phyloP scores from a whole-genome alignment of 2,888 invertebrate species.

The Amiota communis region DNA sequence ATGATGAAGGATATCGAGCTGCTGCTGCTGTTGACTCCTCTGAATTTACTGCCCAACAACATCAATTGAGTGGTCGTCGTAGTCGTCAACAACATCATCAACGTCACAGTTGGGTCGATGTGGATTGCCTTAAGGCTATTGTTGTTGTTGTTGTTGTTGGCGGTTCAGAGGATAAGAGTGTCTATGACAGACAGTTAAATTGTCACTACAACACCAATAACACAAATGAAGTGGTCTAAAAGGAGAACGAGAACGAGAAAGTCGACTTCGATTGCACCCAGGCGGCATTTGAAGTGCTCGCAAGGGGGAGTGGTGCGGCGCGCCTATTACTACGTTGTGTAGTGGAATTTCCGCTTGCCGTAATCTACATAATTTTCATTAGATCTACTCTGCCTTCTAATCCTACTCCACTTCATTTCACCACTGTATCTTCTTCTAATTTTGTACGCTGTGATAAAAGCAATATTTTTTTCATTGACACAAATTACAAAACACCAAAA shows the following conservation, averaged over 20 bases:
- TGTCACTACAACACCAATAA: constrained; percentile 1
- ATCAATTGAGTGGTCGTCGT: constrained; percentile 41
- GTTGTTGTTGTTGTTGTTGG: constrained; percentile 28
- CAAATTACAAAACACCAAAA: constrained; percentile 42
- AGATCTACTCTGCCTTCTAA: too few species aligned
- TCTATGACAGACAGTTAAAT: constrained; percentile 3
- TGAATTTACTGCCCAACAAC: constrained; percentile 33
- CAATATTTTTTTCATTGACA: constrained; percentile 22
- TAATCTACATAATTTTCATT: not conserved
- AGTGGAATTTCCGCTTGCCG: not conserved
- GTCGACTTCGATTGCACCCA: constrained; percentile 10
- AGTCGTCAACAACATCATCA: constrained; percentile 41
- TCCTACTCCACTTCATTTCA: too few species aligned
- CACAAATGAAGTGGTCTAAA: constrained; percentile 10
- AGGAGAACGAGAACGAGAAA: not conserved
- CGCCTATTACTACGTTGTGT: not conserved
- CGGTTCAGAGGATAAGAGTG: not conserved
- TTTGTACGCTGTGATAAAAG: constrained; percentile 24
- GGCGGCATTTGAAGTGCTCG: constrained; percentile 10
- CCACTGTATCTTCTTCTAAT: not conserved
- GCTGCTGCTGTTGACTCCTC: constrained; percentile 34
- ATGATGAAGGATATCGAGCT: constrained; percentile 52
- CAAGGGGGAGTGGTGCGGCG: not conserved
- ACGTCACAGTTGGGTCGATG: constrained; percentile 58
- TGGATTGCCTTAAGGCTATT: constrained; percentile 47